Base-by-base conservation (phyloP, 2,797 vertebrate species). In the Enteromius treurensis region DNA sequence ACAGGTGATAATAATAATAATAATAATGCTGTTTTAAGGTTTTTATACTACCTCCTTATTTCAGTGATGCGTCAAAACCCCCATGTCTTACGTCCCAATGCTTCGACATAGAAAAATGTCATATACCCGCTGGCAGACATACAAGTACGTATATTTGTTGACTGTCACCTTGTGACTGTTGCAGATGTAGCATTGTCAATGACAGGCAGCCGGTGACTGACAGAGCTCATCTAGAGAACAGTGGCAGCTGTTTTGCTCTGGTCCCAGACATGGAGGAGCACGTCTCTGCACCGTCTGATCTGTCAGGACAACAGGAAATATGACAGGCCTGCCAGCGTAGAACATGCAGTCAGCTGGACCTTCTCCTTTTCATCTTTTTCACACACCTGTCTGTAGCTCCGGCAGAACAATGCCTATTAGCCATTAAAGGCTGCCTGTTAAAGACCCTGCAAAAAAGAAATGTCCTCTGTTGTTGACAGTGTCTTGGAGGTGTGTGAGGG, bases 261-360 rank as follows among this genome's bases (percentile, higher is more conserved):
- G 53, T 29, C 32, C 26, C 60, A 81, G 53, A 51, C 55, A 60
- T 40, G 51, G 70, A 68, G 29, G 17, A 75, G 37, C 37, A 32
- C 6, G 51, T 68, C 21, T 53, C 60, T 77, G 42, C 40, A 26
- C 37, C 5, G 17, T 68, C 60, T 64, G 32, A 70, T 69, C 64
- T 85, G 79, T 85, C 84, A 81, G 53, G 64, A 69, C 49, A 68
- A 82, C 73, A 45, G 49, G 37, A 58, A 55, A 29, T 58, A 55
- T 82, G 81, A 82, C 81, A 77, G 49, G 65, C 21, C 40, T 75
- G 45, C 45, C 58, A 65, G 58, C 15, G 13, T 42, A 40, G 17
- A 68, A 40, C 62, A 67, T 19, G 40, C 8, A 74, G 26, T 55
- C 29, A 19, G 74, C 34, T 26, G 37, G 19, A 79, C 60, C 40